Conservation (phyloP, 2,888 invertebrate species). For the Ophraella communa region DNA sequence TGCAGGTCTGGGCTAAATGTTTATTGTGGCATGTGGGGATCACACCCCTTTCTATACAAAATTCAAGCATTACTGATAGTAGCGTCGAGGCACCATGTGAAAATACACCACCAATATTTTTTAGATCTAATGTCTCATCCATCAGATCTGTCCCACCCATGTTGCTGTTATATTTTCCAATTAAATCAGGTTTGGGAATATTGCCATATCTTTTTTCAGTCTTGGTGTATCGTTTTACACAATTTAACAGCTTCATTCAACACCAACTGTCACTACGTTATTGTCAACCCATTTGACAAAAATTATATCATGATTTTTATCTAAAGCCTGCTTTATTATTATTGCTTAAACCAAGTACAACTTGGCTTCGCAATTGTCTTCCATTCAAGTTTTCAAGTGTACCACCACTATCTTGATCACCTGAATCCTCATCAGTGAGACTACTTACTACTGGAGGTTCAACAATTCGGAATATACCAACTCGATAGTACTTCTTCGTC, state of each 20-base stretch:
- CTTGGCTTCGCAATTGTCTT: not conserved
- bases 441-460: not conserved
- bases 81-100: too few relatives aligned
- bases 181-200: not conserved
- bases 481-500: too few relatives aligned
- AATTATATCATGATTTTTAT: not conserved
- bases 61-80: too few relatives aligned
- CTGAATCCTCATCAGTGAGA: not conserved
- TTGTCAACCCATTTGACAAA: not conserved
- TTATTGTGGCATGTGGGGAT: too few relatives aligned
- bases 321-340: too few relatives aligned
- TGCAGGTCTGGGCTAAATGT: too few relatives aligned
- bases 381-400: not conserved
- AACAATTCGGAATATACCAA: not conserved
- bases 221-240: not conserved
- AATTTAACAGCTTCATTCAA: not conserved
- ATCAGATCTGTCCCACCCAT: conserved; percentile 5
- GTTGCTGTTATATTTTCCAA: conserved; percentile 6
- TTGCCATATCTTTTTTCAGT: not conserved
- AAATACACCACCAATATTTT: not conserved
- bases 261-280: not conserved
- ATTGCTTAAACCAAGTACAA: too few relatives aligned
- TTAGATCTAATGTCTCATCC: not conserved
- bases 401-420: not conserved
- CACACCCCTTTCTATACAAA: too few relatives aligned